A percentile compares a stretch with the other conserved stretches of the same genome.
These are phyloP conservation scores for Corythaixoides concolor DNA, from an alignment of 2,113 vertebrate genomes.

Conservation along the genomic window DNA sequence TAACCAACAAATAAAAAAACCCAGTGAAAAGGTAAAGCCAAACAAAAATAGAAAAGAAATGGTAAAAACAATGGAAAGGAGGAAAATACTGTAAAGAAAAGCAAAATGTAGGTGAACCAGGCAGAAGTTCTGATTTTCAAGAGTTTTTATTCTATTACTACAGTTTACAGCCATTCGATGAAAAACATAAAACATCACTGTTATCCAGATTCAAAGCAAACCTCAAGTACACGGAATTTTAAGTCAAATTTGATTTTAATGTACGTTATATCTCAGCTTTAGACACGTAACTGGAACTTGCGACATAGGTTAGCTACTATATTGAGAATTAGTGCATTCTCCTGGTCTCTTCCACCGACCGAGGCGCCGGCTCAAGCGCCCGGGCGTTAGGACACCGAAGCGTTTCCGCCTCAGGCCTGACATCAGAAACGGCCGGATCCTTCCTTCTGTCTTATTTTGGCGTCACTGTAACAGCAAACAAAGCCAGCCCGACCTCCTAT, in stretches of 20 bases:
- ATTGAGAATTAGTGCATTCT: slow-evolving; percentile 16
- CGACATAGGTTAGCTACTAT: slow-evolving; percentile 42
- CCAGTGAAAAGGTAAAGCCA: slow-evolving; percentile 57
- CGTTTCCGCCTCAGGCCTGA: neutral
- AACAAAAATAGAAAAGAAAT: slow-evolving; percentile 16
- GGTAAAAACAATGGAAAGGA: neutral
- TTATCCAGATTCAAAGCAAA: slow-evolving; percentile 74
- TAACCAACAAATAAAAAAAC: slow-evolving; percentile 67
- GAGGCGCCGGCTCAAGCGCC: neutral
- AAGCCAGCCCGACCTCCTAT: neutral
- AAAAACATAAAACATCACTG: slow-evolving; percentile 85
- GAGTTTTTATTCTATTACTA: slow-evolving; percentile 92
- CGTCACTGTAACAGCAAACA: neutral
- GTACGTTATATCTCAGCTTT: slow-evolving; percentile 63
- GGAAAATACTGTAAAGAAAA: slow-evolving; percentile 57
- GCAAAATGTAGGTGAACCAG: slow-evolving; percentile 83
- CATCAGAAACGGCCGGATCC: neutral
- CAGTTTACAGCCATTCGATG: slow-evolving; percentile 91
- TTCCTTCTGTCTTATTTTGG: neutral
- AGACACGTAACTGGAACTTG: slow-evolving; percentile 58
- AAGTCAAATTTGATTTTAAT: slow-evolving; percentile 50
- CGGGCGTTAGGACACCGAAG: neutral
- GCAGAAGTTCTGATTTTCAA: slow-evolving; percentile 77
- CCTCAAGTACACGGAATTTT: slow-evolving; percentile 72
- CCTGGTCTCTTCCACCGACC: slow-evolving; percentile 17